Base-by-base conservation (phyloP, 2,113 vertebrate species). In the Mugil cephalus region DNA sequence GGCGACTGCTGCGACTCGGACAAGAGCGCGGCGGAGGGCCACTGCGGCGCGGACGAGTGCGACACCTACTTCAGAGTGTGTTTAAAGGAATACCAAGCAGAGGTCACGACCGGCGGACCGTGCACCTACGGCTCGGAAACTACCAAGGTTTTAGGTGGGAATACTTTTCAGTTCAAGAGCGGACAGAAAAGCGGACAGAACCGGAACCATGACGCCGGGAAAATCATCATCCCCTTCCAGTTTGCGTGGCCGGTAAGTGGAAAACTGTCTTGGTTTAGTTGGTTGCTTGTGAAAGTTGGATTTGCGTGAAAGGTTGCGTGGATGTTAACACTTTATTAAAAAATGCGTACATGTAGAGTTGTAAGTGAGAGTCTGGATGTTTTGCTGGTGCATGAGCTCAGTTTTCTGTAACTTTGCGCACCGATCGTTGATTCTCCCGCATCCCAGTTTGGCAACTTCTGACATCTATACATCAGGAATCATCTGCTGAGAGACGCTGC, bases 211-310 rank as follows among this genome's bases (percentile, higher is more conserved):
- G 94, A 94, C 42, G 69, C 77, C 2, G 96, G 95, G 73, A 95
- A 94, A 91, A 94, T 98, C 86, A 74, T 93, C 79, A 97, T 99
- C 40, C 96, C 96, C 1, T 99, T 99, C 85, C 94, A 96, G 87
- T 99, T 96, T 62, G 95, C 97, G 0, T 99, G 97, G 97, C 97
- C 96, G 95, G 97, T 99, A 91, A 92, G 96, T 95, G 46, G 50
- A 61, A n/a, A 15, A 3, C 24, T 30, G 24, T 30, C 24, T 30
- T 30, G 24, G n/a, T n/a, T n/a, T n/a, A n/a, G n/a, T n/a, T n/a
- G n/a, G 24, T 5, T 30, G 5, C 4, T 24, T n/a, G 30, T 17
- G n/a, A 30, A 11, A 8, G 15, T 15, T 63, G 45, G n/a, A n/a
- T n/a, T n/a, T n/a, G n/a, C n/a, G n/a, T n/a, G n/a, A n/a, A n/a